Evolutionary conservation across 2,797 vertebrate species (phyloP), one percentile per base, ranked within the genome.

Genomic region (Prunella strophiata): DNA sequence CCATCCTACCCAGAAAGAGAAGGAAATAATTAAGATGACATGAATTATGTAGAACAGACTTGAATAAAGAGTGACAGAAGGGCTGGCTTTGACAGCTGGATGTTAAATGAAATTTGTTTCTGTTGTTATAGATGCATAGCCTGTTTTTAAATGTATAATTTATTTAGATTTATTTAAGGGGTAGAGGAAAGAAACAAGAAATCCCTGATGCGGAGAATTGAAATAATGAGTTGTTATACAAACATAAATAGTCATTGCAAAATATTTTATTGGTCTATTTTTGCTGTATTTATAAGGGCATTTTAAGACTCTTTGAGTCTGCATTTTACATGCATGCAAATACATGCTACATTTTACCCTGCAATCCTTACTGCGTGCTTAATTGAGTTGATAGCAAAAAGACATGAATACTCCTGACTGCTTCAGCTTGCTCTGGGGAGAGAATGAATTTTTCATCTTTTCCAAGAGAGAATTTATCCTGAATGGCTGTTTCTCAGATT

Each of bases 11-110:
- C 91, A 76, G 74, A 93, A 96, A 80, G 66, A 89, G 88, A 93
- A 88, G 74, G 83, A 96, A 94, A 94, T 96, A 93, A 95, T 94
- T 88, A 94, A 96, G 94, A 94, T 80, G 51, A 88, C 77, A 92
- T 95, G 77, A 96, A 96, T 96, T 95, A 94, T 95, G 93, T 88
- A 96, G 83, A 96, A 26, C 89, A 95, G 91, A 77, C 83, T 91
- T 87, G 83, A 95, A 91, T 94, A 88, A 94, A 93, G 94, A 95
- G 83, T 93, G 94, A 92, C 94, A 93, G 89, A 91, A 94, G 83
- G 88, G 80, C 47, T 95, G 91, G 45, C 65, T 96, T 91, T 91
- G 93, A 94, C 96, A 97, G 85, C 93, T 96, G 96, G 94, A 88
- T 96, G 87, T 90, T 95, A 96, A 94, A 95, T 93, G 67, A 79